Percentiles rank a stretch among this genome's conserved stretches.
Conservation (phyloP, 1,140 invertebrate genomes). For the Colletes gigas region DNA sequence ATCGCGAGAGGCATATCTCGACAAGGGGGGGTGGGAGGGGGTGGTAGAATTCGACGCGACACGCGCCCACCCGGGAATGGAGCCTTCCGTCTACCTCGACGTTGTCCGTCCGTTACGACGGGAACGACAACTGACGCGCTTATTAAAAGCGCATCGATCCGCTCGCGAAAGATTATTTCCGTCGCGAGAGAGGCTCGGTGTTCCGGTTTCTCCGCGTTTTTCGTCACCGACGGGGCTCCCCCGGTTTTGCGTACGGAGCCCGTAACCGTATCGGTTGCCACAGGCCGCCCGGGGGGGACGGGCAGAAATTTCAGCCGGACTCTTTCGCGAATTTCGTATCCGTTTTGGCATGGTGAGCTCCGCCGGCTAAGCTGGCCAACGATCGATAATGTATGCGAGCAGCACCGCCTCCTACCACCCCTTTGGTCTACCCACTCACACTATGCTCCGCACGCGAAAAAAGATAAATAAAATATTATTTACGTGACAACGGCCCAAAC, state of each 20-base stretch:
- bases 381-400: conserved; percentile 61
- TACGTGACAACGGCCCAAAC: background rate
- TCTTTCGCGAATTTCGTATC: conserved; percentile 54
- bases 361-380: conserved; percentile 37
- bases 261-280: conserved; percentile 17
- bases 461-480: conserved; percentile 51
- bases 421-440: background rate
- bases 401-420: background rate
- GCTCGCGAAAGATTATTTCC: conserved; percentile 41
- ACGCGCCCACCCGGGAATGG: background rate
- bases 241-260: background rate
- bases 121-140: conserved; percentile 25
- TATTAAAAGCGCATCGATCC: conserved; percentile 34
- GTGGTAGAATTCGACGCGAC: background rate
- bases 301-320: conserved; percentile 8
- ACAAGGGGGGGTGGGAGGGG: too few species aligned
- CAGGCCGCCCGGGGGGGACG: too few species aligned
- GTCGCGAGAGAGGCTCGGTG: background rate
- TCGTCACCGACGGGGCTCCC: background rate
- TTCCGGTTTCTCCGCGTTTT: background rate
- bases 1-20: background rate
- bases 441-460: conserved; percentile 26
- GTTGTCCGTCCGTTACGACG: conserved; percentile 24
- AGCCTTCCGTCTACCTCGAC: background rate
- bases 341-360: conserved; percentile 49